A percentile compares a stretch with the other conserved stretches of the same genome.
These are phyloP conservation scores for Sipunculus nudus DNA, from an alignment of 2,888 invertebrate genomes.

Conservation along the genomic window DNA sequence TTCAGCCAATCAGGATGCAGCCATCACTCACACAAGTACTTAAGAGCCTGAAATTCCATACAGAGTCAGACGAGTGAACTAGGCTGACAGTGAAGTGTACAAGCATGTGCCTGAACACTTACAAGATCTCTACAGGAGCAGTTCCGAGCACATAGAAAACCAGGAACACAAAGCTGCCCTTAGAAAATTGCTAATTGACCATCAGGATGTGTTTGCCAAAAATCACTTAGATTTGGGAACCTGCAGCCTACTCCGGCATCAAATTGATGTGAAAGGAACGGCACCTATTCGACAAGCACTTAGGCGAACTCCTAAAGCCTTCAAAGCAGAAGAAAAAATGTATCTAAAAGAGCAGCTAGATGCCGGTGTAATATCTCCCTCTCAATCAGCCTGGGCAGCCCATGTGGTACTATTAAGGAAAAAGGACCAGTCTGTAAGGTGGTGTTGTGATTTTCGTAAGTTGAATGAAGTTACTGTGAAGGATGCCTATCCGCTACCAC, in stretches of 20 bases:
- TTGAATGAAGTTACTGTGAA: slow-evolving; percentile 9
- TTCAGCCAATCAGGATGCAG: too few relatives aligned
- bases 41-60: too few relatives aligned
- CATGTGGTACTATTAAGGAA: slow-evolving; percentile 10
- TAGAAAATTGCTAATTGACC: too few relatives aligned
- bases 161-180: neutral
- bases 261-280: slow-evolving; percentile 6
- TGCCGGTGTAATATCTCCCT: neutral
- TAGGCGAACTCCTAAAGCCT: slow-evolving; percentile 1
- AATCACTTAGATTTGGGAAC: slow-evolving; percentile 1
- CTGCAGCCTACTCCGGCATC: neutral
- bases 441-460: slow-evolving; percentile 15
- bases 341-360: neutral
- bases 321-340: slow-evolving; percentile 1
- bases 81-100: too few relatives aligned
- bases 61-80: too few relatives aligned
- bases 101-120: too few relatives aligned
- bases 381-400: slow-evolving; percentile 4
- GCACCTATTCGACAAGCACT: slow-evolving; percentile 6
- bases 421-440: slow-evolving; percentile 9
- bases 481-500: slow-evolving; percentile 11
- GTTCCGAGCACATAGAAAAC: neutral
- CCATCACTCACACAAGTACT: too few relatives aligned
- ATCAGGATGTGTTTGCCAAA: slow-evolving; percentile 2
- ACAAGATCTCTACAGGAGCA: too few relatives aligned